A percentile compares a stretch with the other conserved stretches of the same genome.
Evolutionary conservation across 2,113 vertebrate species (phyloP).

Genomic region (Ginglymostoma cirratum): DNA sequence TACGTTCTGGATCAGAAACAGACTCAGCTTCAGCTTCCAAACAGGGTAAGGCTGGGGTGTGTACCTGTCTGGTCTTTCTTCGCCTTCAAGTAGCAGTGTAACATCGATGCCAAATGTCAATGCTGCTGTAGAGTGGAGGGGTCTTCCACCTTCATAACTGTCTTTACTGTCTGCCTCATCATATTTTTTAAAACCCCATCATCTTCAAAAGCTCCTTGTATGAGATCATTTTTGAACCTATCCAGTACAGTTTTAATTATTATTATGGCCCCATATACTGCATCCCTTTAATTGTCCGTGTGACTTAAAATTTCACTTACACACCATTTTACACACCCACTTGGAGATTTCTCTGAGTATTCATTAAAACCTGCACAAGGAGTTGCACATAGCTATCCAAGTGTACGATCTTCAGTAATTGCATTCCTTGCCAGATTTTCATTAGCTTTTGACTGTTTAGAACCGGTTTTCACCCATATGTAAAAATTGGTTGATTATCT

Average conservation of each 20-base stretch:
- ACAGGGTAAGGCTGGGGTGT: neutral
- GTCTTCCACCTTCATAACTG: neutral
- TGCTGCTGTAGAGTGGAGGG: neutral
- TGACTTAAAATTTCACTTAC: neutral
- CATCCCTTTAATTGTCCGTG: neutral
- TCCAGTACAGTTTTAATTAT: neutral
- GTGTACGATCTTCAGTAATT: neutral
- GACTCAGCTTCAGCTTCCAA: neutral
- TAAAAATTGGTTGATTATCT: neutral
- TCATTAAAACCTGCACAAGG: neutral
- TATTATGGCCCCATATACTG: neutral
- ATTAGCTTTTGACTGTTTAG: neutral
- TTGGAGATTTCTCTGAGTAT: neutral
- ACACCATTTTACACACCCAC: neutral
- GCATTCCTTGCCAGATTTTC: neutral
- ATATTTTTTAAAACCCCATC: neutral
- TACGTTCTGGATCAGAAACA: neutral
- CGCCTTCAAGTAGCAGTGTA: neutral
- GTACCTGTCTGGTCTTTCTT: neutral
- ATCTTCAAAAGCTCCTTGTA: neutral
- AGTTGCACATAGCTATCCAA: neutral
- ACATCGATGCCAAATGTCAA: neutral
- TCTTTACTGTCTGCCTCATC: neutral
- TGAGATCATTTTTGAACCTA: neutral
- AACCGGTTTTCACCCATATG: neutral